Evolutionary conservation across 2,797 vertebrate species (phyloP), one percentile per base, ranked within the genome.

Genomic region (Ctenochaetus hawaiiensis): DNA sequence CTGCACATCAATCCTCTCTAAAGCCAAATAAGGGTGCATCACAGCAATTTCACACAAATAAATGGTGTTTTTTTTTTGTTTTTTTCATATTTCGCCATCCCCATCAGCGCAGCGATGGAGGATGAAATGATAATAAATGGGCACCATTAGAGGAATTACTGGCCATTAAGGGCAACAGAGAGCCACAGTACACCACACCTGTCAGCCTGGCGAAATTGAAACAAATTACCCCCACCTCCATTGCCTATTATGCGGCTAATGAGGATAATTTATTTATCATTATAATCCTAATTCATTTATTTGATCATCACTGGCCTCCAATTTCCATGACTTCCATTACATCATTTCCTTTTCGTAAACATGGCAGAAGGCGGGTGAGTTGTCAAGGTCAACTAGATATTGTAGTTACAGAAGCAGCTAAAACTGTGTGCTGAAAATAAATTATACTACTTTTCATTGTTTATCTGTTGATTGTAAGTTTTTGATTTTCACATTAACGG

Each of bases 41-140:
- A 20, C 54, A 1, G 63, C 74, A 81, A 90, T 88, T 90, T 83
- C 74, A 78, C 75, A 82, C 76, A 85, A 89, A 91, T 86, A 92
- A 84, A 92, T 84, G 44, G 64, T 77, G 58, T 82, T 80, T 89
- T 87, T 78, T 22, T 53, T 73, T 63, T 54, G 59, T 37, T 51
- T 77, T 70, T 68, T 72, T 66, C 61, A 82, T 83, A 89, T 88
- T 87, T 82, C 23, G 37, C 88, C 74, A 79, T 75, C 74, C 83
- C 83, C 83, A 90, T 95, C 93, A 91, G 75, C 41, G 63, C 88
- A 78, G 91, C 83, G 71, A 77, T 74, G 76, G 90, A 85, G 92
- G 91, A 93, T 94, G 87, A 95, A 95, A 95, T 94, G 87, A 95
- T 93, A 95, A 95, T 94, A 94, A 94, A 96, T 95, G 95, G 87